phyloP scores from a whole-genome alignment of 2,888 invertebrate genomes.

The Drosophila mettleri region DNA sequence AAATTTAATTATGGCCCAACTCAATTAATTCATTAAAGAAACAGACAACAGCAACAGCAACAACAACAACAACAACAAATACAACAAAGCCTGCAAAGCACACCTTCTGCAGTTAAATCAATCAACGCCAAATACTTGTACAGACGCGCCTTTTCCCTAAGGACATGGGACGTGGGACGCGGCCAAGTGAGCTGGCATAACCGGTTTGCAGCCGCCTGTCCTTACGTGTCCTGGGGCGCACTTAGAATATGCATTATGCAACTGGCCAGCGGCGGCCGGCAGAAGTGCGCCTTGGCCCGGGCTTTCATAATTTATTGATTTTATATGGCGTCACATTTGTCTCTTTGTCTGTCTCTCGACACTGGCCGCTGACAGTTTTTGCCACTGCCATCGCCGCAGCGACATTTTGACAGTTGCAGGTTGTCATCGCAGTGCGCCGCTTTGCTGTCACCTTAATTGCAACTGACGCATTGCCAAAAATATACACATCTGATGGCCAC shows the following conservation, averaged over 20 bases:
- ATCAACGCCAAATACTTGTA: slow-evolving; percentile 74
- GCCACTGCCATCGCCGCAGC: slow-evolving; percentile 61
- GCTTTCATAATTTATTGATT: slow-evolving; percentile 78
- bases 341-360: slow-evolving; percentile 67
- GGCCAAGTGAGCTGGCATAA: slow-evolving; percentile 28
- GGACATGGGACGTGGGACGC: slow-evolving; percentile 55
- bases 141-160: slow-evolving; percentile 58
- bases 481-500: slow-evolving; percentile 23
- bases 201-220: slow-evolving; percentile 55
- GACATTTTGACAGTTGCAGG: slow-evolving; percentile 67
- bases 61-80: slow-evolving; percentile 11
- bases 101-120: slow-evolving; percentile 68
- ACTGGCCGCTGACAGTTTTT: slow-evolving; percentile 73
- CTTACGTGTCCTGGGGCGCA: slow-evolving; percentile 43
- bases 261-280: slow-evolving; percentile 28
- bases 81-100: slow-evolving; percentile 24
- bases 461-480: slow-evolving; percentile 79
- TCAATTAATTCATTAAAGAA: slow-evolving; percentile 77
- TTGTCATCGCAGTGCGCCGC: slow-evolving; percentile 48
- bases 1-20: slow-evolving; percentile 73
- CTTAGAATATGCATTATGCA: slow-evolving; percentile 77
- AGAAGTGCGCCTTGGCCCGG: slow-evolving; percentile 46
- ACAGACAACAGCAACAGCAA: slow-evolving; percentile 10
- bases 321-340: slow-evolving; percentile 81
- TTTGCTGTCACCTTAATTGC: slow-evolving; percentile 75